phyloP scores from a whole-genome alignment of 2,797 vertebrate genomes.

The Myotis findleyi region DNA sequence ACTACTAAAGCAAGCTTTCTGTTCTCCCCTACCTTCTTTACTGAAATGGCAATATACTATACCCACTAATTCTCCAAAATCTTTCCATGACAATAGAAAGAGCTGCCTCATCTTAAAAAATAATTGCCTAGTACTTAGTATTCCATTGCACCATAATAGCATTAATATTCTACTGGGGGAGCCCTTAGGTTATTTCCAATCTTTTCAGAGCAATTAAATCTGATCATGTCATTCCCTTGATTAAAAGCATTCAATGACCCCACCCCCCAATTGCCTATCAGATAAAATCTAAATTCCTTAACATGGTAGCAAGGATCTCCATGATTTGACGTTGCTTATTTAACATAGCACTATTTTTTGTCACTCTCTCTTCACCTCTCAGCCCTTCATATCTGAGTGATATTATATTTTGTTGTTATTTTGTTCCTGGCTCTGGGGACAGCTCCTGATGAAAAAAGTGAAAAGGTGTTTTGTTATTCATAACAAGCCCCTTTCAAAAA shows the following conservation, averaged over 20 bases:
- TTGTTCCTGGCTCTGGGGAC: background rate
- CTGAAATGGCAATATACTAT: background rate
- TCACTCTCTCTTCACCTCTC: background rate
- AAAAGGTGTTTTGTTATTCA: background rate
- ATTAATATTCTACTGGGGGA: background rate
- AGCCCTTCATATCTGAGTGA: background rate
- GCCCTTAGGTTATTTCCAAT: background rate
- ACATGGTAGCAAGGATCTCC: background rate
- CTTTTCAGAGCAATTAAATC: background rate
- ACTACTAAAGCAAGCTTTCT: background rate
- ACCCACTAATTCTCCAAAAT: background rate
- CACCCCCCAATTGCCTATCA: background rate
- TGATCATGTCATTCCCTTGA: background rate
- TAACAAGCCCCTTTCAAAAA: background rate
- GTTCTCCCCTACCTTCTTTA: background rate
- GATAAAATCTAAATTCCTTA: background rate
- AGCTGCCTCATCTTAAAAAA: conserved; percentile 9
- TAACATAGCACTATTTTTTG: background rate
- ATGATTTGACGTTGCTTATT: background rate
- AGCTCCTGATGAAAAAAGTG: background rate
- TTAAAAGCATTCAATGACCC: background rate
- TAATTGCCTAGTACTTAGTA: background rate
- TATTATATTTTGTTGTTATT: background rate
- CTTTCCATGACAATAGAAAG: conserved; percentile 1
- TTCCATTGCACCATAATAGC: background rate